These are phyloP conservation scores for Bursaphelenchus okinawaensis DNA, from an alignment of 2,888 invertebrate genomes.

Conservation along the genomic window DNA sequence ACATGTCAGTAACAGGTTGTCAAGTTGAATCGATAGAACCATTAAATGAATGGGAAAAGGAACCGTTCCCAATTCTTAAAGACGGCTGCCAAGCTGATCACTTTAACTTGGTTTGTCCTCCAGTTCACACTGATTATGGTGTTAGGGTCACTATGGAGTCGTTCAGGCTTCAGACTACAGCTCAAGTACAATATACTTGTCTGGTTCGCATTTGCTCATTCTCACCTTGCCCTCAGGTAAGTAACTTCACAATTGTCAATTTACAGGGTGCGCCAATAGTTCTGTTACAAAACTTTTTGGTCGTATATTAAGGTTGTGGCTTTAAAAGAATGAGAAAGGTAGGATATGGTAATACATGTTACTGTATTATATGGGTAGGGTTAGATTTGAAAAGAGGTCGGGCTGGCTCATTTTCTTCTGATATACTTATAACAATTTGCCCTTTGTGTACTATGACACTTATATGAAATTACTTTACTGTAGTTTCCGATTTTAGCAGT, in stretches of 20 bases:
- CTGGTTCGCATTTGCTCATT: constrained; percentile 55
- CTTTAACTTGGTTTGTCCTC: constrained; percentile 57
- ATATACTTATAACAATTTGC: no score
- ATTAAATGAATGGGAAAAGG: constrained; percentile 56
- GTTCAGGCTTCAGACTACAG: constrained; percentile 58
- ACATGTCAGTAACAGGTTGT: constrained; percentile 55
- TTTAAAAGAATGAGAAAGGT: no score
- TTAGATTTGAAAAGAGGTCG: no score
- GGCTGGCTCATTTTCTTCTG: no score
- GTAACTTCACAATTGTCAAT: not conserved
- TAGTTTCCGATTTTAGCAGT: no score
- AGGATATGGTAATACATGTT: no score
- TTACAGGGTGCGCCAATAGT: not conserved
- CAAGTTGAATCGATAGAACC: constrained; percentile 55
- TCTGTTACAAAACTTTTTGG: no score
- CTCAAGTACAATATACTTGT: constrained; percentile 57
- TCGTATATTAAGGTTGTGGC: no score
- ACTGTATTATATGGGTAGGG: not conserved
- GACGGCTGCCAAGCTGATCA: constrained; percentile 51
- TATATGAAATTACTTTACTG: no score
- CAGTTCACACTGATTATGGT: constrained; percentile 52
- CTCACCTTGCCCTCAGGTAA: constrained; percentile 47
- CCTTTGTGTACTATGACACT: no score
- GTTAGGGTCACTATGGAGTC: constrained; percentile 56
- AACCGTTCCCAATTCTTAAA: constrained; percentile 54